Conservation (phyloP, 2,888 invertebrate genomes). For the Lithophane ornitopus region DNA sequence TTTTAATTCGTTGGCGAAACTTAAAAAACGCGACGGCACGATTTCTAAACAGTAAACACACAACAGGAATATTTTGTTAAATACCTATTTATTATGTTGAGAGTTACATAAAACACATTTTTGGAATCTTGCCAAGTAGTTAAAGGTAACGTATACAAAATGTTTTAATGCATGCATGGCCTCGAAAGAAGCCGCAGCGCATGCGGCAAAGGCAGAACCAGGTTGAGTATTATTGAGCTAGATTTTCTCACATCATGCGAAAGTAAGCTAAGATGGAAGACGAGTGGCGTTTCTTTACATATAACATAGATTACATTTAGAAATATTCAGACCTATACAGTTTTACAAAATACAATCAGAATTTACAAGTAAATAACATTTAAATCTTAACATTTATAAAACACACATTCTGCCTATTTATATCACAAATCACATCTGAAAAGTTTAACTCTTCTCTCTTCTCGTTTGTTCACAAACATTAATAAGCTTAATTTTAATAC, state of each 20-base stretch:
- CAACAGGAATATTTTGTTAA: not conserved
- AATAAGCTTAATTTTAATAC: constrained; percentile 27
- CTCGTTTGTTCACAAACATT: constrained; percentile 29
- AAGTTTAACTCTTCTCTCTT: constrained; percentile 42
- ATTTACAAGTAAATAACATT: constrained; percentile 37
- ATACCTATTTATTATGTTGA: not conserved
- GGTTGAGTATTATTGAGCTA: constrained; percentile 33
- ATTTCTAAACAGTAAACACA: constrained; percentile 2
- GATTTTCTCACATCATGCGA: constrained; percentile 16
- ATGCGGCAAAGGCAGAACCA: not conserved
- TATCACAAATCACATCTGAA: constrained; percentile 23
- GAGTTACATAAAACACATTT: not conserved
- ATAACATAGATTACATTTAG: constrained; percentile 35
- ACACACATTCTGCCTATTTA: constrained; percentile 15
- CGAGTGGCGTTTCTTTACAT: constrained; percentile 27
- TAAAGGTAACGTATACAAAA: not conserved
- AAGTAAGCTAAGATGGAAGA: constrained; percentile 52
- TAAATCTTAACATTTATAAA: constrained; percentile 24
- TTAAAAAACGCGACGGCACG: not conserved
- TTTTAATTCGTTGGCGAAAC: not conserved
- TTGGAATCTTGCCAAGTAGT: constrained; percentile 8
- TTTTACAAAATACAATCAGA: constrained; percentile 42
- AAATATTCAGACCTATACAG: constrained; percentile 52
- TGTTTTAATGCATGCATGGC: constrained; percentile 12
- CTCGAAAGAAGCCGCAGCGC: not conserved